phyloP scores from a whole-genome alignment of 2,113 vertebrate genomes.

The Melanerpes aurifrons region DNA sequence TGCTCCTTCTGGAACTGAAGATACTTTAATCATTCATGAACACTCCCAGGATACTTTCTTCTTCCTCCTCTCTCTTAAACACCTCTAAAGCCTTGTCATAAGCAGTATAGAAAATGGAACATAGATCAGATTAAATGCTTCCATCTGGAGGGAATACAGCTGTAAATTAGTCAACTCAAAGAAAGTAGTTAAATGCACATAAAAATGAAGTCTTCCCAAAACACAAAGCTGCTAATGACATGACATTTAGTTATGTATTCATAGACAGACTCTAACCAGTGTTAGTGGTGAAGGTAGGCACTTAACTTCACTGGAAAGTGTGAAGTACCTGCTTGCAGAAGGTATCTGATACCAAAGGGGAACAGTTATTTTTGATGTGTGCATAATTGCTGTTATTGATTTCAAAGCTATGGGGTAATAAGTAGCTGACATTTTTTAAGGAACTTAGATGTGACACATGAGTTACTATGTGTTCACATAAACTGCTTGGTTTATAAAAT shows the following conservation, averaged over 20 bases:
- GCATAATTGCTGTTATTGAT: background rate
- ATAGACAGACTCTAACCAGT: background rate
- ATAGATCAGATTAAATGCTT: constrained; percentile 60
- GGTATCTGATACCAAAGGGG: background rate
- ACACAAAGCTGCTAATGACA: background rate
- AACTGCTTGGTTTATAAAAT: background rate
- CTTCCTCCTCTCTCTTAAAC: background rate
- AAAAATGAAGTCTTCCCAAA: constrained; percentile 23
- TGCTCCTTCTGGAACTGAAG: constrained; percentile 16
- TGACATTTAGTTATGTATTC: background rate
- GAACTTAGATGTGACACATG: background rate
- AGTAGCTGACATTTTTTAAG: background rate
- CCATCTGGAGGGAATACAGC: constrained; percentile 36
- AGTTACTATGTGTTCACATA: background rate
- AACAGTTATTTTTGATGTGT: background rate
- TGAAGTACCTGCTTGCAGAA: background rate
- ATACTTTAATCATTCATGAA: background rate
- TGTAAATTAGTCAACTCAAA: constrained; percentile 29
- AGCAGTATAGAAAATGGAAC: constrained; percentile 25
- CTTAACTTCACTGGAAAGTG: background rate
- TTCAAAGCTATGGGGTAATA: constrained; percentile 19
- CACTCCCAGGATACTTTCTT: background rate
- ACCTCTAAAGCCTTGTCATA: constrained; percentile 36
- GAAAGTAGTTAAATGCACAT: constrained; percentile 15
- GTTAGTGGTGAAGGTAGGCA: background rate